These are phyloP conservation scores for Heliocidaris tuberculata DNA, from an alignment of 35 echinoderm and acorn worm species.

Conservation along the genomic window DNA sequence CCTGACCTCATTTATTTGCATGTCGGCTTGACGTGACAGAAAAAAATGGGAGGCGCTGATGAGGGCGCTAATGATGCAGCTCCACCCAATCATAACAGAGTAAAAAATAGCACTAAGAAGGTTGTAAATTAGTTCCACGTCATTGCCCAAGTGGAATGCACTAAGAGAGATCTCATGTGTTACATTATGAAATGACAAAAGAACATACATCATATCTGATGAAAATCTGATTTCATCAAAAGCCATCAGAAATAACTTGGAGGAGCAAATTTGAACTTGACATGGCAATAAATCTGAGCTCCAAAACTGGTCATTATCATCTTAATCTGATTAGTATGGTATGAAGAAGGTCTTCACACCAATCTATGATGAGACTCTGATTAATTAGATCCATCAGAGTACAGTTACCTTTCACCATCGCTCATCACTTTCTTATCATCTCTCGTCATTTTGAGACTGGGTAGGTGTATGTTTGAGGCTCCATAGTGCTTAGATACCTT, in stretches of 20 bases:
- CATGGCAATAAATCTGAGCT: neutral
- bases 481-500: too few species aligned
- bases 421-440: neutral
- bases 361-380: neutral
- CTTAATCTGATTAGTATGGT: neutral
- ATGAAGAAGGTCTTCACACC: neutral
- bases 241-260: neutral
- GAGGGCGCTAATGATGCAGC: conserved; percentile 25
- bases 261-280: neutral
- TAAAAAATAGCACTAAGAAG: neutral
- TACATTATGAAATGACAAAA: neutral
- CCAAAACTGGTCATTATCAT: neutral
- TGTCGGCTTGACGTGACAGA: conserved; percentile 37
- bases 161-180: neutral
- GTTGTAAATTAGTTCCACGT: conserved; percentile 32
- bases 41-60: conserved; percentile 26
- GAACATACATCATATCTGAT: neutral
- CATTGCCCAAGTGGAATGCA: conserved; percentile 40
- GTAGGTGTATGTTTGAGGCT: too few species aligned
- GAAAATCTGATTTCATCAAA: neutral
- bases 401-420: neutral
- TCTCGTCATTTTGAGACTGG: neutral
- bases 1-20: conserved; percentile 46
- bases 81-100: neutral
- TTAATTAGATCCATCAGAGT: conserved; percentile 6